These are phyloP conservation scores for Zoroaster sp. DNA, from an alignment of 53 echinoderm and acorn worm species.

Conservation along the genomic window DNA sequence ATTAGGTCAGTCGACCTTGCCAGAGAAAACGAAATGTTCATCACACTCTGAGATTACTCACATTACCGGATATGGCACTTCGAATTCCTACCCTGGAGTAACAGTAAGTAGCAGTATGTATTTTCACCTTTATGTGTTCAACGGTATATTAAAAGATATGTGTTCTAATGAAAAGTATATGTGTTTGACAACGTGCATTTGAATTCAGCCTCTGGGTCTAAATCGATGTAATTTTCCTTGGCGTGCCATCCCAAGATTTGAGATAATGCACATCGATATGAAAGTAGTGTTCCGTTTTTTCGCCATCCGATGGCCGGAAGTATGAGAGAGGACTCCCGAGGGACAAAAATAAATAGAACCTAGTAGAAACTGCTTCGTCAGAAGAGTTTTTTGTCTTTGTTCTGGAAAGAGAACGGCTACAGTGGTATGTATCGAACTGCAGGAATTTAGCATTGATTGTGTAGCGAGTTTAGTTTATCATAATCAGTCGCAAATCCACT, in stretches of 20 bases:
- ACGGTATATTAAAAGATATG: not conserved
- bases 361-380: not conserved
- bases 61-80: not conserved
- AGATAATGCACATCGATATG: conserved; percentile 32
- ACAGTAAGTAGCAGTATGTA: not conserved
- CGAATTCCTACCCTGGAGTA: not conserved
- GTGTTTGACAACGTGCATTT: not conserved
- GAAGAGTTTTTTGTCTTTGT: not conserved
- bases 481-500: too few species aligned
- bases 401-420: not conserved
- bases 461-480: not conserved
- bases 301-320: conserved; percentile 3
- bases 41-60: too few species aligned
- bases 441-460: not conserved
- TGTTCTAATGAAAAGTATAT: not conserved
- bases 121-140: not conserved
- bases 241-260: not conserved
- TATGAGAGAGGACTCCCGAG: not conserved
- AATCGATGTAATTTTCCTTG: conserved; percentile 31
- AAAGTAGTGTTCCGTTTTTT: not conserved
- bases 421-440: too few species aligned
- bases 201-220: not conserved
- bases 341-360: not conserved
- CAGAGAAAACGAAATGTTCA: too few species aligned
- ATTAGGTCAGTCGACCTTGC: too few species aligned